Evolutionary conservation across 2,888 invertebrate genomes (phyloP).

Genomic region (Drosophila infuscata): DNA sequence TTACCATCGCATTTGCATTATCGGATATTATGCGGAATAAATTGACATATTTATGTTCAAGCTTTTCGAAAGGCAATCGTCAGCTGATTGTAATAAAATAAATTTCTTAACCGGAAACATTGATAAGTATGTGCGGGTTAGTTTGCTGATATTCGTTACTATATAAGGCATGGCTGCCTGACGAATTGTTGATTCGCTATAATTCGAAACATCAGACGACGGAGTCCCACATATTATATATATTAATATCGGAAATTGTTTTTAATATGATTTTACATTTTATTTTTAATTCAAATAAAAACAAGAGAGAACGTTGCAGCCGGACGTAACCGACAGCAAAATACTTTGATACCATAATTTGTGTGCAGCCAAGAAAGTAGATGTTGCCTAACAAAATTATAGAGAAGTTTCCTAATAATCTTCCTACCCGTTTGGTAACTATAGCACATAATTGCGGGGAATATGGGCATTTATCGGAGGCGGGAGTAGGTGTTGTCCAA

Average conservation of each 20-base stretch:
- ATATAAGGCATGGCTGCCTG: constrained; percentile 7
- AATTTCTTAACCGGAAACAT: constrained; percentile 20
- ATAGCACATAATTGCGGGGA: no score
- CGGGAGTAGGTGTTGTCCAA: no score
- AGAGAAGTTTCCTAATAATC: no score
- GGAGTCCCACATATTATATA: not conserved
- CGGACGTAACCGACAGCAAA: no score
- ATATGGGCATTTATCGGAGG: no score
- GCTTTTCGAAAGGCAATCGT: constrained; percentile 13
- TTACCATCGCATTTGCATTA: constrained; percentile 30
- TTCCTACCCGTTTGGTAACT: no score
- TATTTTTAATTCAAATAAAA: not conserved
- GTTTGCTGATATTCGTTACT: constrained; percentile 25
- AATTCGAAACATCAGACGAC: not conserved
- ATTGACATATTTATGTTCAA: not conserved
- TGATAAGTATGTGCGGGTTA: constrained; percentile 10
- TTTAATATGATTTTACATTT: constrained; percentile 2
- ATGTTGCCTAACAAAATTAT: no score
- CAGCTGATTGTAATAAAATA: constrained; percentile 43
- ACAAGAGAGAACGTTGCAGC: no score
- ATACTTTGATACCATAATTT: no score
- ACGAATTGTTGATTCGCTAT: constrained; percentile 7
- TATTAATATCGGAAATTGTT: not conserved
- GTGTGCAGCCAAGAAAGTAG: no score
- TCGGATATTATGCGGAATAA: constrained; percentile 15